Base-by-base conservation (phyloP, 2,888 invertebrate species). In the Spilosoma lubricipeda region DNA sequence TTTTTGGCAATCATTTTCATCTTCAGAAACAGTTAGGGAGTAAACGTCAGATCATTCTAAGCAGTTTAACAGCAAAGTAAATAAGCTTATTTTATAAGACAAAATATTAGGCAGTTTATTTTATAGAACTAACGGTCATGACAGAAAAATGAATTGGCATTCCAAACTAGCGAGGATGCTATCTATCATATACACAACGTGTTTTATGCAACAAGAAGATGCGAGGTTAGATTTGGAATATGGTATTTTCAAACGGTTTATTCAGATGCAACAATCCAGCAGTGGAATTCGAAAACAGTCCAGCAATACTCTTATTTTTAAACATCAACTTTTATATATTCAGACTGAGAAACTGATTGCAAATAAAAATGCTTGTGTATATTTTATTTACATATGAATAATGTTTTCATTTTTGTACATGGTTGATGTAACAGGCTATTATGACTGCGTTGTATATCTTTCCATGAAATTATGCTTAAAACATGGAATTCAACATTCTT, bases 401-500 rank as follows among this genome's bases (percentile, higher is more conserved):
- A 74, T 56, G 20, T 48, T 71, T 66, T 15, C 39, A 56, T 20
- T n/a, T 64, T 64, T 71, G 42, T 64, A n/a, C 13, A 9, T 77
- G 33, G 73, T 73, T 71, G 67, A 80, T 79, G 76, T 79, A 78
- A 77, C 76, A 65, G 74, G 42, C 73, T 72, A 75, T 70, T 72
- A 75, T 70, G 74, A 78, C 30, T 72, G 73, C 81, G 76, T 30
- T n/a, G 77, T 71, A 79, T 77, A 68, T 73, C 45, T 30, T 30
- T 65, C 15, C 20, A 64, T 71, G 71, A 66, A 72, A 73, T 77
- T 78, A 71, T 73, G 73, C 75, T 63, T 73, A 78, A 76, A 77
- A 71, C 76, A 79, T 77, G 77, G 80, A 80, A 80, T 82, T 72
- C 71, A 75, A 78, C 80, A 74, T 79, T 80, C 67, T 82, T 73